phyloP scores from a whole-genome alignment of 2,797 vertebrate genomes.

The Etheostoma nigrum region DNA sequence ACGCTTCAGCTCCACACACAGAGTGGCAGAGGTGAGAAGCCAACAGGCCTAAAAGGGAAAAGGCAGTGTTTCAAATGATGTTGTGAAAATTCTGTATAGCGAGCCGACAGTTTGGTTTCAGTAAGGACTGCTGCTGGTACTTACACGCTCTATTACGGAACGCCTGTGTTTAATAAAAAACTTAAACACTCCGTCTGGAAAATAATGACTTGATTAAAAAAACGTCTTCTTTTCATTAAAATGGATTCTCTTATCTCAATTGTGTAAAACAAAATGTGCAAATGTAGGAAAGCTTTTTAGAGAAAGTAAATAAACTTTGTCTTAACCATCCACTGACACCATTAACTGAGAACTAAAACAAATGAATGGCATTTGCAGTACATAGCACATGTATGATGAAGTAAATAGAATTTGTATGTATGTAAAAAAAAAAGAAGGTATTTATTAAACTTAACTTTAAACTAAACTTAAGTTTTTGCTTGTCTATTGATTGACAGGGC shows the following conservation, averaged over 20 bases:
- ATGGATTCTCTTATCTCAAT: not conserved
- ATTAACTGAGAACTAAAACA: not conserved
- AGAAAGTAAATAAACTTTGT: not conserved
- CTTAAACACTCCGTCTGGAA: not conserved
- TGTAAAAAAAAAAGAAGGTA: not conserved
- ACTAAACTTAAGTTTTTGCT: not conserved
- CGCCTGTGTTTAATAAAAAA: not conserved
- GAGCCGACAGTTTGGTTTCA: constrained; percentile 1
- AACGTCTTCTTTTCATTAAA: not conserved
- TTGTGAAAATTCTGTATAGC: not conserved
- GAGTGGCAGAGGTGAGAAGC: constrained; percentile 92
- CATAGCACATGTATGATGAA: not conserved
- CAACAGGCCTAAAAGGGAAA: not conserved
- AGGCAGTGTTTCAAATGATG: not conserved
- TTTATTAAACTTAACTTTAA: too few species aligned
- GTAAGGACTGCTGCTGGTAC: not conserved
- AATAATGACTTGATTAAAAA: not conserved
- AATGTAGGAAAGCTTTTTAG: not conserved
- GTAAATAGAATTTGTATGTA: not conserved
- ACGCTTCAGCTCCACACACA: constrained; percentile 96
- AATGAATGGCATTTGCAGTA: not conserved
- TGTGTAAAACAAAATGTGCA: not conserved
- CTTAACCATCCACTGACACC: not conserved
- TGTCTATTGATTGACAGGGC: not conserved
- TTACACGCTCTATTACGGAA: not conserved